Evolutionary conservation across 2,797 vertebrate genomes (phyloP).

Genomic region (Onychomys torridus): DNA sequence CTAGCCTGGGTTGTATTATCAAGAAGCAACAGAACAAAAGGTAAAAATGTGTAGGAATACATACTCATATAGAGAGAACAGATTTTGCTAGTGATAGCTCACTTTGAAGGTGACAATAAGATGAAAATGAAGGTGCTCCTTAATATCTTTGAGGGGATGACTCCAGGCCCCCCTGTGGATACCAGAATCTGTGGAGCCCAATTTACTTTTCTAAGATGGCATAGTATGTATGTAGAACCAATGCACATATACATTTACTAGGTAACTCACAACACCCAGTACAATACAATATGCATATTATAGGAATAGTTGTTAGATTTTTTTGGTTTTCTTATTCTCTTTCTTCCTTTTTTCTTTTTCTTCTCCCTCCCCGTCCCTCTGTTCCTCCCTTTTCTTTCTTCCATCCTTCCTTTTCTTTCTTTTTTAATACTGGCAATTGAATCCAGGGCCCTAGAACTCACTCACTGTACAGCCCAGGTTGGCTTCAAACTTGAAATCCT

Average conservation of each 20-base stretch:
- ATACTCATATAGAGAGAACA: background rate
- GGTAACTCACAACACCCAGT: background rate
- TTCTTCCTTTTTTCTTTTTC: too few relatives aligned
- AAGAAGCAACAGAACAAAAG: background rate
- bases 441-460: background rate
- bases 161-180: background rate
- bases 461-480: background rate
- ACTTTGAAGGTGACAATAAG: background rate
- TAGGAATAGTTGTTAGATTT: background rate
- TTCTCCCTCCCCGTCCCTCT: too few relatives aligned
- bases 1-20: background rate
- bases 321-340: background rate
- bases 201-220: background rate
- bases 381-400: background rate
- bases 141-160: too few relatives aligned
- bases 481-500: background rate
- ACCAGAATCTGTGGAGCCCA: background rate
- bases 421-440: background rate
- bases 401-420: background rate
- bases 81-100: background rate
- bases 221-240: background rate
- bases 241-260: background rate
- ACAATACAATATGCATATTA: background rate
- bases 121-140: background rate
- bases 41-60: background rate